Evolutionary conservation across 1,140 invertebrate genomes (phyloP).

Genomic region (Eurosta solidaginis): DNA sequence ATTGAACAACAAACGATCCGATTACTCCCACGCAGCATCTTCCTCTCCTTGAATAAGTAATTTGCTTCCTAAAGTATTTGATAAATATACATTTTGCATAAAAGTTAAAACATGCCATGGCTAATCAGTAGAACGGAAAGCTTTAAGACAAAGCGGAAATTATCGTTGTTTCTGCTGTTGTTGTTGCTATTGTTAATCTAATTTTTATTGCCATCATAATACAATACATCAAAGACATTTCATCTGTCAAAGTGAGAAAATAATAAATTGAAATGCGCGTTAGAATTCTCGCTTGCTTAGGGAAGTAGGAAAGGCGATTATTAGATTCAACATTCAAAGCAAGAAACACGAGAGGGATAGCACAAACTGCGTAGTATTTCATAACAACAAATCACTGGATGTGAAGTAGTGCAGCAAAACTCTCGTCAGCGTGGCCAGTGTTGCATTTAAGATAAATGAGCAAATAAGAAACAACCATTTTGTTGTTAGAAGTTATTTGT

Average conservation of each 20-base stretch:
- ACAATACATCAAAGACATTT: slow-evolving; percentile 12
- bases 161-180: background rate
- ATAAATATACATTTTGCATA: slow-evolving; percentile 8
- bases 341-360: no score
- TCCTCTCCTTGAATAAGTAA: background rate
- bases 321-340: no score
- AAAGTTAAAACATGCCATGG: background rate
- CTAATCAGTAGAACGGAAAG: slow-evolving; percentile 20
- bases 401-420: background rate
- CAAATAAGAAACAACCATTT: slow-evolving; percentile 11
- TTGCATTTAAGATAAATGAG: slow-evolving; percentile 7
- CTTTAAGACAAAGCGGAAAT: slow-evolving; percentile 12
- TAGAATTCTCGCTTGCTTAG: background rate
- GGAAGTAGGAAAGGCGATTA: no score
- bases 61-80: background rate
- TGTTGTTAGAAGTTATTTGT: slow-evolving; percentile 26
- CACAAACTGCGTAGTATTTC: no score
- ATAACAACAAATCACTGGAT: background rate
- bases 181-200: no score
- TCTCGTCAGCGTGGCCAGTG: background rate
- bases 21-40: background rate
- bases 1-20: background rate
- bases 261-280: slow-evolving; percentile 15
- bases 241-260: slow-evolving; percentile 13
- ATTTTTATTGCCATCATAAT: background rate